Evolutionary conservation across 2,888 invertebrate genomes (phyloP).

Genomic region (Acronicta aceris): DNA sequence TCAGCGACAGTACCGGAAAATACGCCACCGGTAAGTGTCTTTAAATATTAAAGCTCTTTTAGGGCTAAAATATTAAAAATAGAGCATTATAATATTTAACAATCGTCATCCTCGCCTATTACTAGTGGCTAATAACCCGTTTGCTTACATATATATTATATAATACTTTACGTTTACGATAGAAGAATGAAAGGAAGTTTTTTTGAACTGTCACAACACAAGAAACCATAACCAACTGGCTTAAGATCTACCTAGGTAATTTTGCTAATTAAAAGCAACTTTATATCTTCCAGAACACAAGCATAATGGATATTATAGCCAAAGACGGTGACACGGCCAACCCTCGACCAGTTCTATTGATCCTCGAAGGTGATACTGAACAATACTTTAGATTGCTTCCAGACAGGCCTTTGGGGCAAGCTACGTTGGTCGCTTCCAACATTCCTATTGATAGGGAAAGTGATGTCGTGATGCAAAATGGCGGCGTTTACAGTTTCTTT

Average conservation of each 20-base stretch:
- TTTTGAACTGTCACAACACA: too few species aligned
- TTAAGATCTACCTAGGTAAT: background rate
- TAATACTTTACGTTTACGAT: too few species aligned
- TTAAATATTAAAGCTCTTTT: background rate
- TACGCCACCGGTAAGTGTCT: conserved; percentile 88
- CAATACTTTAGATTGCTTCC: conserved; percentile 91
- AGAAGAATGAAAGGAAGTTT: too few species aligned
- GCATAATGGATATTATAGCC: conserved; percentile 92
- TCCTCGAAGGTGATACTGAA: conserved; percentile 91
- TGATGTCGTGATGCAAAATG: conserved; percentile 92
- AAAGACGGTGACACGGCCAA: conserved; percentile 95
- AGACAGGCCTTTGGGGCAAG: conserved; percentile 88
- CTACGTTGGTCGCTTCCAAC: conserved; percentile 90
- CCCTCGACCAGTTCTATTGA: conserved; percentile 91
- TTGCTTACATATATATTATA: too few species aligned
- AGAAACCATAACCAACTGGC: too few species aligned
- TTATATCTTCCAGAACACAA: conserved; percentile 82
- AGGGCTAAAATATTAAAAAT: too few species aligned
- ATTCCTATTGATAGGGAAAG: conserved; percentile 93
- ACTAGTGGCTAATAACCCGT: too few species aligned
- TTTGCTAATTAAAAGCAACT: background rate
- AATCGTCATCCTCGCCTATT: too few species aligned
- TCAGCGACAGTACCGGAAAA: conserved; percentile 94
- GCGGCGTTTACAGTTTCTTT: conserved; percentile 93
- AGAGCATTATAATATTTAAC: too few species aligned